Evolutionary conservation across 2,113 vertebrate genomes (phyloP), one percentile per base, ranked within the genome.

Genomic region (Leucopsar rothschildi): DNA sequence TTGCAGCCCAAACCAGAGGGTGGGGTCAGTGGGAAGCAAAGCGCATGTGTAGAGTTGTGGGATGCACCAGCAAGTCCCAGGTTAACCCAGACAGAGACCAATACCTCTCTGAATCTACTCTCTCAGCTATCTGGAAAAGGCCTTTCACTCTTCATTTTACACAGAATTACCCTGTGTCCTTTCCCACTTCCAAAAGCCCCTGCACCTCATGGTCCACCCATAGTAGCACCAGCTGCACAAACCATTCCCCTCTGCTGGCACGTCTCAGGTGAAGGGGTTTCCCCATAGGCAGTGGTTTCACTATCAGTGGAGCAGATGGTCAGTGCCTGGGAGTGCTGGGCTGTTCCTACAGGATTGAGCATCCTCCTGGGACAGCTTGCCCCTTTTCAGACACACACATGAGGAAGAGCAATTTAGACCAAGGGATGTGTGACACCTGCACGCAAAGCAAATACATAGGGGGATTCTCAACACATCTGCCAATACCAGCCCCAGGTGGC

Each of bases 211-310:
- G 9, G 28, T 49, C 64, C 28, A 65, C 17, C 55, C 0, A 0
- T 0, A 2, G n/a, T 49, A 44, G 15, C 16, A 16, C 16, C 7
- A 19, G 73, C 37, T 55, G 31, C 50, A 75, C 69, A 93, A 87
- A 31, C 17, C 25, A 6, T 12, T 59, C 42, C 39, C 39, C 15
- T 56, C n/a, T 88, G n/a, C 63, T 40, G n/a, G 28, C 4, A 33
- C 7, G 0, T 64, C 33, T 29, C 12, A 6, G 6, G 22, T 31
- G 53, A 35, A 56, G 44, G 9, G 15, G 6, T 13, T 56, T 19
- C 71, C 0, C 39, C 39, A 0, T 0, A 0, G 35, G 29, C 4
- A 0, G 28, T 57, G 64, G 11, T 65, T 86, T 84, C 1, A 0
- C n/a, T 27, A 44, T 9, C 9, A 86, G 57, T 5, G 2, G 66